Evolutionary conservation across 2,113 vertebrate genomes (phyloP), one percentile per base, ranked within the genome.

Genomic region (Tragulus kanchil): DNA sequence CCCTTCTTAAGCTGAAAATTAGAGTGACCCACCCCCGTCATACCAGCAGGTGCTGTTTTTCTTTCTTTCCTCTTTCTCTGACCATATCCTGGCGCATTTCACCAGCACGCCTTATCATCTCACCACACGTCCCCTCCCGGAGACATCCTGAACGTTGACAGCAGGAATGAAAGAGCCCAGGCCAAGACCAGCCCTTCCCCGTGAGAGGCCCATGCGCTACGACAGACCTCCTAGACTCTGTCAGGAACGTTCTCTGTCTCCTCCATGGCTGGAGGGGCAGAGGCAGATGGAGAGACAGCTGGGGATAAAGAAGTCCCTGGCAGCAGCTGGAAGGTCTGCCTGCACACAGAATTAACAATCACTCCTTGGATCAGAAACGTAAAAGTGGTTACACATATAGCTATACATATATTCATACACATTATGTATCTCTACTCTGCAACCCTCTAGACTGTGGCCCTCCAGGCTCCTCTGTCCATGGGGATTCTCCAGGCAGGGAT

Each of bases 141-240:
- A 89, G 48, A 75, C 36, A 12, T 50, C 48, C 71, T 79, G 77
- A 71, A 85, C 59, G 82, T n/a, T 48, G 89, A 91, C 83, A 95
- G 23, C 8, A 4, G 10, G 77, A 36, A 65, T 62, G 83, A 93
- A 52, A 58, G 5, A 69, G 25, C 71, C n/a, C 26, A 17, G 17
- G 31, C 65, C 9, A 17, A 6, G 61, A 26, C 3, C 19, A 16
- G 31, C 67, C 56, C 58, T 96, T 75, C 83, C 78, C 52, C 42
- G 0, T 45, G 75, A 8, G 25, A 64, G 3, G 26, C n/a, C 26
- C 14, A 5, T 50, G 14, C 19, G 1, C n/a, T 50, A 48, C 88
- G 83, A 79, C 45, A 86, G 89, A 77, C 5, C 61, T 13, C 10
- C 31, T 6, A 19, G 65, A 67, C 81, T 78, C 9, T 21, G 0